A percentile compares a stretch with the other conserved stretches of the same genome.
Evolutionary conservation across 2,797 vertebrate genomes (phyloP).

Genomic region (Sebastes flavidus): DNA sequence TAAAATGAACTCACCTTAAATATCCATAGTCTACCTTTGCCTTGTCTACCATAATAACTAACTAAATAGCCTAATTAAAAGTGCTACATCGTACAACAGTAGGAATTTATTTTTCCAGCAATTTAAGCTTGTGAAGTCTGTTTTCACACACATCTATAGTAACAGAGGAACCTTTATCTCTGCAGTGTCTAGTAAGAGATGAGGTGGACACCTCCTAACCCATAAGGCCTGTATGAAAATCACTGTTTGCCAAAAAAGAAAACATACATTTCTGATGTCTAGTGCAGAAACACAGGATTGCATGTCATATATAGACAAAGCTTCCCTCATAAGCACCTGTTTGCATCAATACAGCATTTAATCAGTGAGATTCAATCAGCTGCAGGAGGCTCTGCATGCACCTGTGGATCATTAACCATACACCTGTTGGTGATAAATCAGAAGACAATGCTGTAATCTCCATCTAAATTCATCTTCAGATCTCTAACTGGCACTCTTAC

Average conservation of each 20-base stretch:
- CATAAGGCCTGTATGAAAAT: not conserved
- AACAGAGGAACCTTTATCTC: not conserved
- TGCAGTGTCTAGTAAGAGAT: not conserved
- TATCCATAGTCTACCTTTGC: not conserved
- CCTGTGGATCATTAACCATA: not conserved
- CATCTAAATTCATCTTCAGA: not conserved
- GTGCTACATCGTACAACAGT: not conserved
- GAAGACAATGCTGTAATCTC: not conserved
- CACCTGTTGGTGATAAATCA: not conserved
- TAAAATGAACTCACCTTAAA: not conserved
- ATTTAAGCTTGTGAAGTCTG: not conserved
- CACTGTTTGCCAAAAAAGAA: not conserved
- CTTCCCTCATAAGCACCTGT: not conserved
- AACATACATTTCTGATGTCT: not conserved
- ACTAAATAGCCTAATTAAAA: not conserved
- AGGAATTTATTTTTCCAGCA: not conserved
- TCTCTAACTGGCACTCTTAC: not conserved
- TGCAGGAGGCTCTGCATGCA: not conserved
- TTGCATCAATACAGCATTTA: not conserved
- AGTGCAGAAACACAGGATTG: not conserved
- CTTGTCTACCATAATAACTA: not conserved
- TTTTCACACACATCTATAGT: not conserved
- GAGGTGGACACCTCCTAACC: not conserved
- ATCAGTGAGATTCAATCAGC: not conserved
- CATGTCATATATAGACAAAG: not conserved